Evolutionary conservation across 2,797 vertebrate genomes (phyloP).

Genomic region (Esox lucius): DNA sequence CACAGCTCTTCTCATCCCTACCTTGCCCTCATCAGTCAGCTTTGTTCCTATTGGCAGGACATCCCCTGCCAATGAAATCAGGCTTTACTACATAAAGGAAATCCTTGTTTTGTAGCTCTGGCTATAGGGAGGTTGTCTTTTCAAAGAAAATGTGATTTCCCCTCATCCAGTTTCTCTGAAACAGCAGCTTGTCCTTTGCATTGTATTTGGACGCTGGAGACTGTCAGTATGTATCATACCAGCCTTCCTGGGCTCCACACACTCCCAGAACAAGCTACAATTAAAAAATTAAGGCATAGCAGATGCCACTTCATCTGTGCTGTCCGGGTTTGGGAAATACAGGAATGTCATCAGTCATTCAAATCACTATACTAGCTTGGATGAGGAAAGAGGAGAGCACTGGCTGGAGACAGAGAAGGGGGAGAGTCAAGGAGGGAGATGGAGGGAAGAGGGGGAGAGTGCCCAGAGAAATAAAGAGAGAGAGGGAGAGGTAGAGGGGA

Average conservation of each 20-base stretch:
- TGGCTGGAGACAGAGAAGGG: neutral
- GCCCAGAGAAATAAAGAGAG: constrained; percentile 25
- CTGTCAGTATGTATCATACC: neutral
- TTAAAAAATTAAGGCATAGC: constrained; percentile 47
- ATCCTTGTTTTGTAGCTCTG: neutral
- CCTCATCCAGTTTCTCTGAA: neutral
- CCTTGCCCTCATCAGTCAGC: neutral
- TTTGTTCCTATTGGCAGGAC: neutral
- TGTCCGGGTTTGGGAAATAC: constrained; percentile 30
- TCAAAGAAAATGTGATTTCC: neutral
- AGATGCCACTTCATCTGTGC: constrained; percentile 44
- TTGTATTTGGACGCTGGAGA: neutral
- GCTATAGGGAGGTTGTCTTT: neutral
- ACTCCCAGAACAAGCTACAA: constrained; percentile 28
- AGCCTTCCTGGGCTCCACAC: constrained; percentile 7
- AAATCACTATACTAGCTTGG: constrained; percentile 49
- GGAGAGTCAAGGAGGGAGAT: neutral
- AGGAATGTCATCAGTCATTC: constrained; percentile 53
- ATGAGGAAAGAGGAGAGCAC: constrained; percentile 15
- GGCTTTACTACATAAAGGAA: neutral
- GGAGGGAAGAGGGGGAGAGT: neutral
- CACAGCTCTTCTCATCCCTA: neutral
- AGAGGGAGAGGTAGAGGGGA: neutral
- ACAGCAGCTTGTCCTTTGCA: neutral
- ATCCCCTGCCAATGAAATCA: neutral